Percentiles rank a stretch among this genome's conserved stretches.
Evolutionary conservation across 1,140 invertebrate species (phyloP).

Genomic region (Chrysomallon squamiferum): DNA sequence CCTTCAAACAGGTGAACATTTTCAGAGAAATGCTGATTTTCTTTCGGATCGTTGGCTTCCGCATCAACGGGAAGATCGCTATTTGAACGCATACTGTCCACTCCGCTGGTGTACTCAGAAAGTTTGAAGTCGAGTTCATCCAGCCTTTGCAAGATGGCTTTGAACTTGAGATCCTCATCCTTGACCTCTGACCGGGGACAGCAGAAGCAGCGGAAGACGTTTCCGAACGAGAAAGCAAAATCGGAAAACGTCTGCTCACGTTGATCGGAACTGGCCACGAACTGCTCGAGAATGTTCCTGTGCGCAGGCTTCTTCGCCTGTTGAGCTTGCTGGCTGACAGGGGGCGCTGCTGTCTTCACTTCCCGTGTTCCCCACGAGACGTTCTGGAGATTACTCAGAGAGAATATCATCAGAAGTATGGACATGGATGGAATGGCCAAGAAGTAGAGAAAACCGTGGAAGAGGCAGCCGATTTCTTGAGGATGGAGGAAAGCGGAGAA

Average conservation of each 20-base stretch:
- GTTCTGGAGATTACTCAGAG: conserved; percentile 87
- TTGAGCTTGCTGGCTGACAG: conserved; percentile 2
- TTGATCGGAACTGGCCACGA: conserved; percentile 3
- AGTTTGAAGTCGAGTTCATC: conserved; percentile 24
- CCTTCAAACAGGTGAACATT: conserved; percentile 23
- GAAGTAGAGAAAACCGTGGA: conserved; percentile 73
- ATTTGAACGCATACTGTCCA: conserved; percentile 7
- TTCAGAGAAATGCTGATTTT: conserved; percentile 15
- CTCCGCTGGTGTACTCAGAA: conserved; percentile 6
- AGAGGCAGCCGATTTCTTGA: conserved; percentile 38
- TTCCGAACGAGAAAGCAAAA: conserved; percentile 20
- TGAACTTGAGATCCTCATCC: conserved; percentile 18
- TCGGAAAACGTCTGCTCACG: conserved; percentile 7
- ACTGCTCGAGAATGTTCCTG: conserved; percentile 11
- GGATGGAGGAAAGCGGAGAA: conserved; percentile 82
- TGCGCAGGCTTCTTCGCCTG: not conserved
- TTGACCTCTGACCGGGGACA: conserved; percentile 13
- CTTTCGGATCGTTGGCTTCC: not conserved
- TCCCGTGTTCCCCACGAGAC: conserved; percentile 88
- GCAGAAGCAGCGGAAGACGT: conserved; percentile 22
- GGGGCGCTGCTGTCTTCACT: conserved; percentile 20
- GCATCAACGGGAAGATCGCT: conserved; percentile 2
- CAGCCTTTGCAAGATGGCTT: conserved; percentile 28
- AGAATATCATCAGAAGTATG: conserved; percentile 87
- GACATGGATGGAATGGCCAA: conserved; percentile 93